A percentile compares a stretch with the other conserved stretches of the same genome.
Evolutionary conservation across 2,113 vertebrate species (phyloP).

Genomic region (Tragelaphus imberbis): DNA sequence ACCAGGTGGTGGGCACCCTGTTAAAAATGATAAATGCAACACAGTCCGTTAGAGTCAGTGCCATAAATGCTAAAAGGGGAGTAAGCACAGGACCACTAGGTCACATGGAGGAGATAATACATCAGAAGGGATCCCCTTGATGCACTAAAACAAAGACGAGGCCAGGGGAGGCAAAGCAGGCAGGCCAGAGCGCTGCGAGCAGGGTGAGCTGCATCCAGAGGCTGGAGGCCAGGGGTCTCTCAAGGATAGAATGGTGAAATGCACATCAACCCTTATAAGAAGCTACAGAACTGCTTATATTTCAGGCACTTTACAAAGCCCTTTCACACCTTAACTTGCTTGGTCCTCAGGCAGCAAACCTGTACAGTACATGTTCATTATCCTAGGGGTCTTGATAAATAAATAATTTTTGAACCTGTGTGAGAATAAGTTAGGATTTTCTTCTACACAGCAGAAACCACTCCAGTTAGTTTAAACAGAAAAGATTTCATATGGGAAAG

Average conservation of each 20-base stretch:
- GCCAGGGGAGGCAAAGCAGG: not conserved
- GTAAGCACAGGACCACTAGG: not conserved
- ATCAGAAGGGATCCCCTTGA: not conserved
- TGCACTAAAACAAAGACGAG: not conserved
- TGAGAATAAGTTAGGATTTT: not conserved
- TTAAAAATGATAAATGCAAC: not conserved
- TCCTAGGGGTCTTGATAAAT: not conserved
- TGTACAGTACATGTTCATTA: not conserved
- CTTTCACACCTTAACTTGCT: not conserved
- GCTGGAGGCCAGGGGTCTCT: not conserved
- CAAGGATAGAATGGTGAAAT: not conserved
- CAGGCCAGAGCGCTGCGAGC: not conserved
- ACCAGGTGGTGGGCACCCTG: not conserved
- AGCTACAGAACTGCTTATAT: not conserved
- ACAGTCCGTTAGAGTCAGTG: not conserved
- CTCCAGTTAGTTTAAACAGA: not conserved
- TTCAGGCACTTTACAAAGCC: not conserved
- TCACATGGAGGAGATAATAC: not conserved
- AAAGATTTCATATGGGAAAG: not conserved
- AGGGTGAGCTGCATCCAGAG: not conserved
- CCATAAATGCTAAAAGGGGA: not conserved
- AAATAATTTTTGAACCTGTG: not conserved
- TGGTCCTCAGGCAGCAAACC: not conserved
- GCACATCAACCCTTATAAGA: not conserved
- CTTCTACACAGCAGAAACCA: not conserved